Percentiles rank a stretch among this genome's conserved stretches.
phyloP scores from a whole-genome alignment of 2,113 vertebrate species.

The Boulengerochromis microlepis region DNA sequence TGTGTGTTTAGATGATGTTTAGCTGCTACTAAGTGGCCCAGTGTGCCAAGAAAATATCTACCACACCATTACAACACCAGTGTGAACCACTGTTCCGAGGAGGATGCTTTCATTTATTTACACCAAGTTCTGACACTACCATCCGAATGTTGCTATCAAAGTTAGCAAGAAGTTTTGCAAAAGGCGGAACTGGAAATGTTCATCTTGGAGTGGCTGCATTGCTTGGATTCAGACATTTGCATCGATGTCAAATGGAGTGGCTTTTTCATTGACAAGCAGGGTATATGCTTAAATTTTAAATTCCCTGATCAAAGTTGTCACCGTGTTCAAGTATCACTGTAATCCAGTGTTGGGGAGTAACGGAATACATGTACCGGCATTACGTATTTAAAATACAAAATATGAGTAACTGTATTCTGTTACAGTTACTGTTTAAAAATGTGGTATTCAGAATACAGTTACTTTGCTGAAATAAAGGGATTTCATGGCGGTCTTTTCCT shows the following conservation, averaged over 20 bases:
- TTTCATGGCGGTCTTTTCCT: neutral
- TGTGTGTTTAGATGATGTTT: neutral
- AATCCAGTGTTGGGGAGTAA: neutral
- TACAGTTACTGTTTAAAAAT: neutral
- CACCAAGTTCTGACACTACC: neutral
- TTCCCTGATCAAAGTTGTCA: neutral
- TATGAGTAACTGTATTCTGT: neutral
- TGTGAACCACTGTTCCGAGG: neutral
- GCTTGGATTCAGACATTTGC: neutral
- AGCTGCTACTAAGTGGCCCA: neutral
- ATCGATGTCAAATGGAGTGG: neutral
- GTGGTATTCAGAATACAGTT: neutral
- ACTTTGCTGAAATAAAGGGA: neutral
- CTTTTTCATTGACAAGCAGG: neutral
- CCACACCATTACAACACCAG: neutral
- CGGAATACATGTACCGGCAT: neutral
- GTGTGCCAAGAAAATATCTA: neutral
- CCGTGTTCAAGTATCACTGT: neutral
- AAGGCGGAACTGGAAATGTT: neutral
- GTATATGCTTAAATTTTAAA: neutral
- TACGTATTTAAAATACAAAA: neutral
- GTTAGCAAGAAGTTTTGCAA: neutral
- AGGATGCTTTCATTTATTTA: neutral
- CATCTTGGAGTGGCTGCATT: neutral
- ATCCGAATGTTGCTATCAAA: neutral